These are phyloP conservation scores for Agrotis exclamationis DNA, from an alignment of 2,888 invertebrate genomes.

Conservation along the genomic window DNA sequence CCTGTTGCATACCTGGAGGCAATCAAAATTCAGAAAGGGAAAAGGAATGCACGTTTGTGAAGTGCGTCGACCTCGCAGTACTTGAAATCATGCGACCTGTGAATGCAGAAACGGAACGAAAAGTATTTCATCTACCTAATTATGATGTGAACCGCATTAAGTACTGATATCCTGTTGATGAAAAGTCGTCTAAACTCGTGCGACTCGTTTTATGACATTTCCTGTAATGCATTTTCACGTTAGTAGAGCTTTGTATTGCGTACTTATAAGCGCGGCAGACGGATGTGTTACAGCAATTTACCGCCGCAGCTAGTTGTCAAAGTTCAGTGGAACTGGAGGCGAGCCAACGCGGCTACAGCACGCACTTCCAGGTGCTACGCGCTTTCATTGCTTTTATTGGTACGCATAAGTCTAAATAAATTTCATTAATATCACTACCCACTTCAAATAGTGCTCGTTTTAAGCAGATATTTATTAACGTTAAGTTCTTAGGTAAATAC, in stretches of 20 bases:
- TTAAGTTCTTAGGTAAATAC: constrained; percentile 22
- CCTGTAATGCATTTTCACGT: constrained; percentile 53
- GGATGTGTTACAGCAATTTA: constrained; percentile 79
- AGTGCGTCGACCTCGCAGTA: constrained; percentile 78
- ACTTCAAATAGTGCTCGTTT: constrained; percentile 7
- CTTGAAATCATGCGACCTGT: constrained; percentile 62
- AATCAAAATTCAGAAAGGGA: constrained; percentile 78
- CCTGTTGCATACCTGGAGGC: constrained; percentile 75
- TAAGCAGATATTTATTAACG: constrained; percentile 18
- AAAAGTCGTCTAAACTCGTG: constrained; percentile 40
- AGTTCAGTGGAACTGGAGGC: constrained; percentile 89
- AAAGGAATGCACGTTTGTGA: constrained; percentile 75
- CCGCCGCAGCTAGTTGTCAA: constrained; percentile 84
- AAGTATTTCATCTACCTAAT: constrained; percentile 43
- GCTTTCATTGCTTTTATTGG: constrained; percentile 74
- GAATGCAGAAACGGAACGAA: constrained; percentile 56
- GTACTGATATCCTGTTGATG: constrained; percentile 35
- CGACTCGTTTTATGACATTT: constrained; percentile 50
- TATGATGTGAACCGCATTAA: constrained; percentile 37
- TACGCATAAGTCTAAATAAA: constrained; percentile 66
- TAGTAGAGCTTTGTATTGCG: constrained; percentile 43
- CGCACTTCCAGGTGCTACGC: constrained; percentile 85
- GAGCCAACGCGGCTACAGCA: constrained; percentile 84
- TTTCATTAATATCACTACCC: constrained; percentile 63
- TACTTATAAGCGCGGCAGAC: constrained; percentile 68